Conservation (phyloP, 2,797 vertebrate genomes). For the Poeciliopsis gracilis region DNA sequence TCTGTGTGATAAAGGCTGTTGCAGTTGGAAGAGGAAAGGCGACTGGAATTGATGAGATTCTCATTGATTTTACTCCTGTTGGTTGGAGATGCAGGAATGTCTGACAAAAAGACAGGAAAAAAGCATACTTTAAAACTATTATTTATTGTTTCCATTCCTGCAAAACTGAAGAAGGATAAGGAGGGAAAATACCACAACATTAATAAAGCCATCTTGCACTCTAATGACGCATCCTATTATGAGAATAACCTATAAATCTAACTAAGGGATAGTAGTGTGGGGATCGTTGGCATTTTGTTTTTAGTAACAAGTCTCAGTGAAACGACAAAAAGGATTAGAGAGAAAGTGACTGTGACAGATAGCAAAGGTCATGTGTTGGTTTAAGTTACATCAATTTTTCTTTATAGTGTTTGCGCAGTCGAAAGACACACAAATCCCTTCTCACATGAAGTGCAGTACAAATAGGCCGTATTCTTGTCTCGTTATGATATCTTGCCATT, state of each 20-base stretch:
- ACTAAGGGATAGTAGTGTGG: not conserved
- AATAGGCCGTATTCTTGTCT: slow-evolving; percentile 18
- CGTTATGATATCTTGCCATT: slow-evolving; percentile 34
- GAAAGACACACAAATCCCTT: not conserved
- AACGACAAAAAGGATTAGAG: not conserved
- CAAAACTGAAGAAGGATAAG: not conserved
- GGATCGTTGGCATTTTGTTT: not conserved
- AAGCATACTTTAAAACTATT: not conserved
- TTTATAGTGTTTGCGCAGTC: not conserved
- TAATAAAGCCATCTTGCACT: not conserved
- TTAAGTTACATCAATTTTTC: slow-evolving; percentile 5
- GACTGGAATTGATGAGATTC: slow-evolving; percentile 88
- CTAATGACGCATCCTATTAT: not conserved
- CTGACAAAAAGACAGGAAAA: slow-evolving; percentile 36
- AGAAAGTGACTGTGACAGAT: slow-evolving; percentile 9
- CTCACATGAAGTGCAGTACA: slow-evolving; percentile 13
- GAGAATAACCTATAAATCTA: not conserved
- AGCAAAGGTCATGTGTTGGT: slow-evolving; percentile 14
- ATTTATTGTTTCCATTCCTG: not conserved
- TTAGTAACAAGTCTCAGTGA: not conserved
- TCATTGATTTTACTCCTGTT: slow-evolving; percentile 92
- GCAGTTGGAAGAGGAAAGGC: slow-evolving; percentile 87
- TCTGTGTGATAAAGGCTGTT: slow-evolving; percentile 89
- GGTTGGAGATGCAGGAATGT: slow-evolving; percentile 55
- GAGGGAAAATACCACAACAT: not conserved